Evolutionary conservation across 2,113 vertebrate genomes (phyloP), one percentile per base, ranked within the genome.

Genomic region (Tringa solitaria): DNA sequence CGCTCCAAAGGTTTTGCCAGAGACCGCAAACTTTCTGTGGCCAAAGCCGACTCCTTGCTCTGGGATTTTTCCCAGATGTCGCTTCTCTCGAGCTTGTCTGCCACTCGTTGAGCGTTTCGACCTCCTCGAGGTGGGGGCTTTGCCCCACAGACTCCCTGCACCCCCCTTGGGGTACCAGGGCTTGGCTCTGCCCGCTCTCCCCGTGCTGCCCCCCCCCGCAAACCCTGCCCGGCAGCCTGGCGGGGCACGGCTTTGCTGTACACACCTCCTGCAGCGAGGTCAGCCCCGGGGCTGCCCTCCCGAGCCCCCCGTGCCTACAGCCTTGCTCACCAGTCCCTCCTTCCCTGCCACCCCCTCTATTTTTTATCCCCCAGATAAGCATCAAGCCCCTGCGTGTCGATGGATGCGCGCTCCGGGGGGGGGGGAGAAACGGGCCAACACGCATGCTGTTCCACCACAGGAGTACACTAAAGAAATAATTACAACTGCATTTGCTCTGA

Each of bases 371-470:
- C 43, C 35, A 15, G 59, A 73, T 17, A 43, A 43, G 15, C 43
- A 43, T 15, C 16, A 16, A 50, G 54, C 28, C 32, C 28, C 46
- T 8, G 33, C 0, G 0, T 53, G 37, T n/a, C 2, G 3, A 33
- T 14, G 8, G 48, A 18, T 1, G 1, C 2, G 8, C 20, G 43
- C 11, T 30, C 54, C 5, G 15, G 5, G 19, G 26, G 61, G 20
- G 6, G 19, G 20, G 61, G 6, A 54, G 45, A 84, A 72, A 26
- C 2, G 3, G 35, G 46, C 35, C 69, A 75, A 28, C 39, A 20
- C n/a, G 13, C 1, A 0, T 0, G 0, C 48, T 67, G 32, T 24
- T 37, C 28, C 67, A 26, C 37, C 68, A 76, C 37, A 12, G 32
- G 32, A 63, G 19, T 59, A 70, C 20, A n/a, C 51, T 18, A 51